Evolutionary conservation across 2,888 invertebrate species (phyloP).

Genomic region (Caprella mutica): DNA sequence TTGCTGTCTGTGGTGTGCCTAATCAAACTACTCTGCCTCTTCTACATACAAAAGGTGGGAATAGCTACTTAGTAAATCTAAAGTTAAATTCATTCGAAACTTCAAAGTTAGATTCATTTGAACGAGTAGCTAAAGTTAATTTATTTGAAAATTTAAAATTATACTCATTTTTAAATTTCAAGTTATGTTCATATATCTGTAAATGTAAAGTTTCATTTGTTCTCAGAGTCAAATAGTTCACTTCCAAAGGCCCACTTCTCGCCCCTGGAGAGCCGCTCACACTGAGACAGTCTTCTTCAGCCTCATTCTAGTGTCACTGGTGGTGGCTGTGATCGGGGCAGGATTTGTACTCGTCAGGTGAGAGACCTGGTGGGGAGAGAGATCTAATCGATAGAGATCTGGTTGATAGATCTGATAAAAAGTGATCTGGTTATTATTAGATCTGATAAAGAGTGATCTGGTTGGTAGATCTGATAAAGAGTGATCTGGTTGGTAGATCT

Average conservation of each 20-base stretch:
- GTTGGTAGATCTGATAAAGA: too few relatives aligned
- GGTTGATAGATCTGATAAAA: too few relatives aligned
- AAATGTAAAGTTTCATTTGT: background rate
- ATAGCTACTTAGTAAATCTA: too few relatives aligned
- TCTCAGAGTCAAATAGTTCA: too few relatives aligned
- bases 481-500: too few relatives aligned
- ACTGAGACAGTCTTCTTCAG: slow-evolving; percentile 63
- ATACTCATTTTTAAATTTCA: background rate
- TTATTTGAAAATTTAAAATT: background rate
- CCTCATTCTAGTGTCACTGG: slow-evolving; percentile 53
- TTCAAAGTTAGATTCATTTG: too few relatives aligned
- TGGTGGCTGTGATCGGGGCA: slow-evolving; percentile 49
- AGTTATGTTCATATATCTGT: background rate
- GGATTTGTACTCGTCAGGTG: slow-evolving; percentile 57
- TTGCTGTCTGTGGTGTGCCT: slow-evolving; percentile 53
- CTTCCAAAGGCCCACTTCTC: slow-evolving; percentile 50
- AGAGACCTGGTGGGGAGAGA: too few relatives aligned
- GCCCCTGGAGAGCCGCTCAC: slow-evolving; percentile 58
- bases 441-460: too few relatives aligned
- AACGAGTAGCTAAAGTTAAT: background rate
- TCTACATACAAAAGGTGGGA: slow-evolving; percentile 54
- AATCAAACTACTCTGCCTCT: slow-evolving; percentile 57
- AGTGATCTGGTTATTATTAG: too few relatives aligned
- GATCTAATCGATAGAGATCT: too few relatives aligned
- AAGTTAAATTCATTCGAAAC: too few relatives aligned